Base-by-base conservation (phyloP, 2,888 invertebrate species). In the Thelaira solivaga region DNA sequence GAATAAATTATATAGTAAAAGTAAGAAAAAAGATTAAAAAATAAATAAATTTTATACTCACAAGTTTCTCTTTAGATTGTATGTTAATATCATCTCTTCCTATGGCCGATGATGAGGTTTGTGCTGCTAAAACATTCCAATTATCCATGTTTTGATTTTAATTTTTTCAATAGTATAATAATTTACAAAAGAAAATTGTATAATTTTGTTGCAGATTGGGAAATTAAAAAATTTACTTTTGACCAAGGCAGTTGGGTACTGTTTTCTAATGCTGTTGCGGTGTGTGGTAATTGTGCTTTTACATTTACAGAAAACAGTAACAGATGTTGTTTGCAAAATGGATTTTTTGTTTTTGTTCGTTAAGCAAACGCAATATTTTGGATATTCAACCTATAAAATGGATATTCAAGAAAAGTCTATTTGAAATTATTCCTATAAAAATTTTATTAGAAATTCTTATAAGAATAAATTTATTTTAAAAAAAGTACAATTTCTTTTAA, bases 111-210 rank as follows among this genome's bases (percentile, higher is more conserved):
- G 92, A 91, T 71, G 91, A 64, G 36, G 72, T 90, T 84, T 92
- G 92, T 83, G 92, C 92, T 82, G 92, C 92, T 85, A 94, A 88
- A 82, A 92, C 92, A 77, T 93, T 93, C 94, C 94, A 94, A 83
- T 92, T 92, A 90, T 93, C 93, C 94, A 94, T 94, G 36, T 77
- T 75, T 64, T 24, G 22, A 64, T 51, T 68, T 57, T 41, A 36
- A 16, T 71, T 76, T 47, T 71, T 29, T 61, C 13, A 18, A 22
- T 55, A 13, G 18, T 55, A 62, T 36, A 51, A 2, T 34, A 76
- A 62, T 61, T 45, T 22, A 65, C 53, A 45, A 22, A 78, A 78
- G 34, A 39, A 55, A 74, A 59, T 55, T n/a, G n/a, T n/a, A 41
- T 31, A 64, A 16, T 51, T 34, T 67, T 59, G 13, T 62, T 20